These are phyloP conservation scores for Muscicapa adusta DNA, from an alignment of 2,113 vertebrate genomes.

Conservation along the genomic window DNA sequence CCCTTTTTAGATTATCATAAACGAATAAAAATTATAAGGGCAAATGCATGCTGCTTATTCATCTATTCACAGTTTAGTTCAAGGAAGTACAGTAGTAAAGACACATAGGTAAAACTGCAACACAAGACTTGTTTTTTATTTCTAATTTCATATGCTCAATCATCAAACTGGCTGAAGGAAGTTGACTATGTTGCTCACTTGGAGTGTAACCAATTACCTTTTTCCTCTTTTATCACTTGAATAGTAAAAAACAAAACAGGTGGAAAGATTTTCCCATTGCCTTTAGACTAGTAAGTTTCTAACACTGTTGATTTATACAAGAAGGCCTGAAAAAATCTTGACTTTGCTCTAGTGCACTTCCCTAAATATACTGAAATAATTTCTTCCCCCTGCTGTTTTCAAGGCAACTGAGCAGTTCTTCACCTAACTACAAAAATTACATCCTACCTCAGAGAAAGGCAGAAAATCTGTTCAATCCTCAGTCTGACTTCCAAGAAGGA, in stretches of 20 bases:
- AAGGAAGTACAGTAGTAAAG: not conserved
- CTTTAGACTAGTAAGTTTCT: not conserved
- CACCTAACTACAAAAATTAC: slow-evolving; percentile 34
- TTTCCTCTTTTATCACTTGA: not conserved
- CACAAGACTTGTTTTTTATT: not conserved
- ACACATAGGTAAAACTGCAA: not conserved
- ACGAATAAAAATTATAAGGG: not conserved
- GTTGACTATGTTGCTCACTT: not conserved
- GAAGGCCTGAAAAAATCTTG: not conserved
- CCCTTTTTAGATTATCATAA: not conserved
- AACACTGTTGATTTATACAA: not conserved
- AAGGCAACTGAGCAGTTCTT: not conserved
- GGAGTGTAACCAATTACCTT: not conserved
- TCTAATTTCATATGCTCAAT: not conserved
- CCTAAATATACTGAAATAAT: not conserved
- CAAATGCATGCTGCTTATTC: not conserved
- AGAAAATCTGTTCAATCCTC: slow-evolving; percentile 51
- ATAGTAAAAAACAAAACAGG: not conserved
- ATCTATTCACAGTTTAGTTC: not conserved
- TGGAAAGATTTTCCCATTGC: not conserved
- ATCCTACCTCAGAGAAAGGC: slow-evolving; percentile 39
- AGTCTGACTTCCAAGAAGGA: slow-evolving; percentile 29
- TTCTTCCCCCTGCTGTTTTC: not conserved
- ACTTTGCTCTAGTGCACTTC: not conserved
- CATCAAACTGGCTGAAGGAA: not conserved